Evolutionary conservation across 2,888 invertebrate species (phyloP), one percentile per base, ranked within the genome.

Genomic region (Leuctra nigra): DNA sequence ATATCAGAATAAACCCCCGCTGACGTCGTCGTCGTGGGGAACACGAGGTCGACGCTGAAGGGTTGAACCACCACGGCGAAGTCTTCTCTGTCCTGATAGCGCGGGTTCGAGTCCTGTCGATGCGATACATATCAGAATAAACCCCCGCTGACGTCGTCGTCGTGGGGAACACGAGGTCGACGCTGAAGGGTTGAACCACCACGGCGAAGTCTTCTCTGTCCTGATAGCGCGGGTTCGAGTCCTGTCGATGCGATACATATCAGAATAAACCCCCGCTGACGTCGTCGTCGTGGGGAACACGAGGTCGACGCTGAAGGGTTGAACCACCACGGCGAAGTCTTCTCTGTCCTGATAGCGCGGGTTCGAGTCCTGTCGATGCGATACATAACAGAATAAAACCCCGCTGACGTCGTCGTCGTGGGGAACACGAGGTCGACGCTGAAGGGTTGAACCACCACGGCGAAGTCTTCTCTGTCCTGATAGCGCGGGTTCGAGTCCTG

Each of bases 41-140:
- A 23, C 2, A 29, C 64, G 1, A 72, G 54, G 47, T 78, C 68
- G 35, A 68, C 66, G 0, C 76, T 68, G 61, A 77, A 76, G 0
- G 78, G 75, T 64, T 81, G 79, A 22, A 72, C 63, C 18, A 80
- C 77, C 1, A 82, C 79, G 1, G 80, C 73, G 63, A 84, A 84
- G 60, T 81, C 80, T 59, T 82, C 69, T 53, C 62, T 68, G 61
- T 69, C 67, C 14, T 70, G 67, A 63, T 78, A 78, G n/a, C n/a
- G n/a, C n/a, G n/a, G n/a, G n/a, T n/a, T n/a, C n/a, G n/a, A n/a
- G n/a, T n/a, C n/a, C n/a, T n/a, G n/a, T n/a, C n/a, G n/a, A n/a
- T n/a, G n/a, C n/a, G n/a, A n/a, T n/a, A n/a, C n/a, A n/a, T n/a
- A n/a, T n/a, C n/a, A n/a, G n/a, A n/a, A n/a, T n/a, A n/a, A n/a